Evolutionary conservation across 2,888 invertebrate species (phyloP).

Genomic region (Lypha dubia): DNA sequence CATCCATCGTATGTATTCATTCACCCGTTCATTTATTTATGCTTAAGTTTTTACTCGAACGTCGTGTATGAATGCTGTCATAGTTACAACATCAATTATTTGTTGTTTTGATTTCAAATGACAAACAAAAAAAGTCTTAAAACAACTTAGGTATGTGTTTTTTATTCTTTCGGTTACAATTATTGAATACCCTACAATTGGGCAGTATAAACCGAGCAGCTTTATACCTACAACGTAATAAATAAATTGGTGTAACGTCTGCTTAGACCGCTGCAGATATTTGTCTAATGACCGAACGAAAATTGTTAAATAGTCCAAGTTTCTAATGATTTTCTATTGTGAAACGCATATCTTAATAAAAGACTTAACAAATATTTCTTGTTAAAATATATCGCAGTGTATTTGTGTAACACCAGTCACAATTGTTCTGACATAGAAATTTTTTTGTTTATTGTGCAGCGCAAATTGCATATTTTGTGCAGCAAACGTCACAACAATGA

Average conservation of each 20-base stretch:
- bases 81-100: conserved; percentile 1
- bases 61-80: conserved; percentile 25
- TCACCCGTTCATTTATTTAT: conserved; percentile 14
- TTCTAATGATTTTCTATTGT: no score
- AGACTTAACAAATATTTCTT: no score
- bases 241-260: background rate
- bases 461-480: no score
- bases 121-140: background rate
- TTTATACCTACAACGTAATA: background rate
- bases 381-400: no score
- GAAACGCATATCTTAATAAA: no score
- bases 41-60: conserved; percentile 1
- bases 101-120: conserved; percentile 10
- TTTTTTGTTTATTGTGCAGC: no score
- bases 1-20: background rate
- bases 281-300: no score
- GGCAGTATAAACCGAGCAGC: background rate
- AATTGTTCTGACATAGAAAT: no score
- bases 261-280: no score
- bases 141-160: background rate
- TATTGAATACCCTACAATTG: background rate
- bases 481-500: no score
- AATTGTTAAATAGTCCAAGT: no score
- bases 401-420: no score
- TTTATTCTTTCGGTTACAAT: background rate